Base-by-base conservation (phyloP, 2,888 invertebrate species). In the Temnothorax rugatulus region DNA sequence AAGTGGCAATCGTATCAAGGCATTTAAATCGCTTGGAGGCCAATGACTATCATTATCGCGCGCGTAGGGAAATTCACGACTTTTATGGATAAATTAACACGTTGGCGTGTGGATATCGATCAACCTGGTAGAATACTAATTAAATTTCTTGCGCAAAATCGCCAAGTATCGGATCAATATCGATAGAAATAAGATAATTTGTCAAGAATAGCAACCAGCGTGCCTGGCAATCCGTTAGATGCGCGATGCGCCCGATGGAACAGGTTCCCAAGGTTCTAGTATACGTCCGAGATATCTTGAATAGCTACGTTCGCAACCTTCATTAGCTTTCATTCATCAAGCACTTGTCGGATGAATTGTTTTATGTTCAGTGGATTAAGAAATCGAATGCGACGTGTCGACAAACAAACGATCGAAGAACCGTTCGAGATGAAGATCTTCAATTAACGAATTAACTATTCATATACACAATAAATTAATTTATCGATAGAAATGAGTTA, bases 311-410 rank as follows among this genome's bases (percentile, higher is more conserved):
- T 81, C 83, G 64, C 83, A 88, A 86, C 86, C 86, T 88, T 88
- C 84, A 88, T 88, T 88, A 88, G 82, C 84, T 85, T 83, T 84
- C 68, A 88, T 89, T 89, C 83, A 87, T 89, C 84, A 68, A 54
- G 47, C 76, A 82, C 68, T 63, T 79, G 68, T 64, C 81, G 83
- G 50, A 83, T 57, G 54, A 82, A 54, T 50, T 79, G 52, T 74
- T 76, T 76, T 68, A 77, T 29, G 29, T 68, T 29, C 29, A 57
- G 44, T 29, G 7, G 44, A 50, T 75, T 29, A n/a, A 44, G 50
- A 25, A 18, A 25, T 18, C 21, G 8, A 76, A 13, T 38, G 57
- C 25, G 11, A 18, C n/a, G 21, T 57, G 41, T 34, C 21, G 21
- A 54, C 8, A 21, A 54, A 44, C 54, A 52, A 75, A 7, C 59